Conservation (phyloP, 2,113 vertebrate species). For the Rhinogobius similis region DNA sequence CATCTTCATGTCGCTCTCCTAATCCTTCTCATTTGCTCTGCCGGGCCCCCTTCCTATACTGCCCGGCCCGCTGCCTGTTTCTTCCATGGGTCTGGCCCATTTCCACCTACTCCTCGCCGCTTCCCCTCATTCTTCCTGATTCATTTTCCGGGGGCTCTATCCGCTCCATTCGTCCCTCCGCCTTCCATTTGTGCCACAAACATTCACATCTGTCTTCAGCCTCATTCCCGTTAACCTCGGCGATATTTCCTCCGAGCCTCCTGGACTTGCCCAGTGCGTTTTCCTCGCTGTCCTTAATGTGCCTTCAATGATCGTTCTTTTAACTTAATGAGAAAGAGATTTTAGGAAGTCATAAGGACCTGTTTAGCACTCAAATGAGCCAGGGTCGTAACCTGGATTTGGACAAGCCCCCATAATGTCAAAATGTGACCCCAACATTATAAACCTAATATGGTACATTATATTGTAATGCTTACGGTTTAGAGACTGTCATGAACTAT, state of each 20-base stretch:
- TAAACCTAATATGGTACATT: neutral
- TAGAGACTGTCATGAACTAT: neutral
- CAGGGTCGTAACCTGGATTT: neutral
- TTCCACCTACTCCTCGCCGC: slow-evolving; percentile 62
- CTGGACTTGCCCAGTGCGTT: slow-evolving; percentile 21
- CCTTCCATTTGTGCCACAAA: slow-evolving; percentile 34
- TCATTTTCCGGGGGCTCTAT: slow-evolving; percentile 52
- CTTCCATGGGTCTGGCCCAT: slow-evolving; percentile 59
- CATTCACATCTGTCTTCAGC: slow-evolving; percentile 35
- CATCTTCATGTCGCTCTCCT: slow-evolving; percentile 76
- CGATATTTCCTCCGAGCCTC: slow-evolving; percentile 43
- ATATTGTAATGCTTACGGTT: neutral
- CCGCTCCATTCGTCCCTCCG: slow-evolving; percentile 55
- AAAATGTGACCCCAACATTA: neutral
- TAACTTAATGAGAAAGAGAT: slow-evolving; percentile 18
- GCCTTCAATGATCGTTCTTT: slow-evolving; percentile 23
- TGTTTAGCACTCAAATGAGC: neutral
- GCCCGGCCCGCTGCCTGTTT: slow-evolving; percentile 42
- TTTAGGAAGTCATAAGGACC: neutral
- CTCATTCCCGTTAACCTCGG: slow-evolving; percentile 28
- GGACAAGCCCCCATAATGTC: neutral
- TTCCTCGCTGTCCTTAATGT: slow-evolving; percentile 19
- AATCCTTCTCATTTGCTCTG: slow-evolving; percentile 75
- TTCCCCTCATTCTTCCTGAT: slow-evolving; percentile 65
- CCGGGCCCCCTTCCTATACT: slow-evolving; percentile 49